These are phyloP conservation scores for Fregata magnificens DNA, from an alignment of 2,113 vertebrate genomes.

Conservation along the genomic window DNA sequence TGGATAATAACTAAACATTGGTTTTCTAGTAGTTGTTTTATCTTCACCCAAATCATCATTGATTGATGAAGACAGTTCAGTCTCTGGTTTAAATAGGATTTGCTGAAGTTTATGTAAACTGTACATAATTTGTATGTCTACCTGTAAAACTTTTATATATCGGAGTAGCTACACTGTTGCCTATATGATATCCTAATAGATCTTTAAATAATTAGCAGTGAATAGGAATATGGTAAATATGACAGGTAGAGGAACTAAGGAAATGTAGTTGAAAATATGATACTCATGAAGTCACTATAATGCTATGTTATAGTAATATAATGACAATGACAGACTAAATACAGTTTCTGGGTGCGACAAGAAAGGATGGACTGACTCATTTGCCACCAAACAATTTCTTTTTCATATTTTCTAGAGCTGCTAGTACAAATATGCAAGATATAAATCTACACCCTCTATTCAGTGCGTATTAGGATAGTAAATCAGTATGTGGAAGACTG, in stretches of 20 bases:
- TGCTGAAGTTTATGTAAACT: background rate
- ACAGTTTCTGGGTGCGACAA: background rate
- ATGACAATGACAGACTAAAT: background rate
- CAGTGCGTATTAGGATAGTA: background rate
- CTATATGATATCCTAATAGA: background rate
- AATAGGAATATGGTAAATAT: background rate
- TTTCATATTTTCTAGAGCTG: background rate
- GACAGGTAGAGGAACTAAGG: background rate
- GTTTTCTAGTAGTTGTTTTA: slow-evolving; percentile 21
- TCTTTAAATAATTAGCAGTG: background rate
- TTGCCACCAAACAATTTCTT: background rate
- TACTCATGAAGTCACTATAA: background rate
- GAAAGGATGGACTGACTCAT: background rate
- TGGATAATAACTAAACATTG: slow-evolving; percentile 31
- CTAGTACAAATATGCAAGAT: background rate
- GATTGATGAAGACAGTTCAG: background rate
- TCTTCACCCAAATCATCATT: background rate
- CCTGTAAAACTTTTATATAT: background rate
- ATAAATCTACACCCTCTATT: background rate
- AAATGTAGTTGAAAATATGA: background rate
- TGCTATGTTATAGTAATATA: background rate
- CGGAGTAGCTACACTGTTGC: background rate
- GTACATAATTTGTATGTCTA: background rate
- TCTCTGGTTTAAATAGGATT: background rate
- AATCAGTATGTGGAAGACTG: background rate